Evolutionary conservation across 2,888 invertebrate genomes (phyloP).

Genomic region (Limnephilus lunatus): DNA sequence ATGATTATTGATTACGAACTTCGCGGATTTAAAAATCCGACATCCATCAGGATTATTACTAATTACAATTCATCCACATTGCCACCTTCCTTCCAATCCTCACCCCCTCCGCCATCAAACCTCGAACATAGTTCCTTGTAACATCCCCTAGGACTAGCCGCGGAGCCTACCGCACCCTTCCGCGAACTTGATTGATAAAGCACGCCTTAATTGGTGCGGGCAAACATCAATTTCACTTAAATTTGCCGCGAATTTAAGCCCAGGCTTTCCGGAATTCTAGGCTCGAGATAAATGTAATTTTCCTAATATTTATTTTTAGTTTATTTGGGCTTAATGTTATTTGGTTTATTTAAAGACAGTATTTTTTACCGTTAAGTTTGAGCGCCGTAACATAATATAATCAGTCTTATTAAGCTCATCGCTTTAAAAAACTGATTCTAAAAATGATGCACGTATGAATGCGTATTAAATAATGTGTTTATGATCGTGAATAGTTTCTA

Average conservation of each 20-base stretch:
- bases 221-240: constrained; percentile 45
- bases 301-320: background rate
- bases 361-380: background rate
- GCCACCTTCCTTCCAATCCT: background rate
- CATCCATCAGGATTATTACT: background rate
- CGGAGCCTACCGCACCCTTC: constrained; percentile 15
- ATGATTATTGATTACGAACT: background rate
- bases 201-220: constrained; percentile 42
- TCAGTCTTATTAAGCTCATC: background rate
- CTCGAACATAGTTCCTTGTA: background rate
- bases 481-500: background rate
- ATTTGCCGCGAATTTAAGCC: constrained; percentile 37
- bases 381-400: background rate
- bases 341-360: background rate
- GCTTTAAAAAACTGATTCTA: too few species aligned
- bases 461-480: background rate
- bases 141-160: background rate
- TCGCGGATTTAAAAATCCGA: background rate
- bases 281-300: constrained; percentile 11
- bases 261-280: background rate
- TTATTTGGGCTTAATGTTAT: background rate
- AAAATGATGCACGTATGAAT: background rate
- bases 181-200: constrained; percentile 34
- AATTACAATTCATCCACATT: background rate
- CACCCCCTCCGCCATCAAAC: background rate